These are phyloP conservation scores for Cerceris rybyensis DNA, from an alignment of 2,888 invertebrate genomes.

Conservation along the genomic window DNA sequence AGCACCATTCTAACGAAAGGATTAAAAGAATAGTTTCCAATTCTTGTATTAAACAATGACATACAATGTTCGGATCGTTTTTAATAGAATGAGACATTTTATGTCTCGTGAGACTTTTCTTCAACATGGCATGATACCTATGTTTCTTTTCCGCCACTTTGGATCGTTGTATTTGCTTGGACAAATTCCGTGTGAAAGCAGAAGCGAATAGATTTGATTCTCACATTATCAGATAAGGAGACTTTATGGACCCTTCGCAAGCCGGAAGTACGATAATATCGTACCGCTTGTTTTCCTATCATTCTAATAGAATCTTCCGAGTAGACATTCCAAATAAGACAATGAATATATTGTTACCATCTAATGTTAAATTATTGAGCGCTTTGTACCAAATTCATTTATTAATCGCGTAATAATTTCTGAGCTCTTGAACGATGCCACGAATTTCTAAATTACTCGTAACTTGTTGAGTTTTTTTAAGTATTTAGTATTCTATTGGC, in stretches of 20 bases:
- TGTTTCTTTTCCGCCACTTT: constrained; percentile 12
- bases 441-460: too few species aligned
- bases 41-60: too few species aligned
- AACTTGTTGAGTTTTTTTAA: too few species aligned
- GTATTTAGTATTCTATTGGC: too few species aligned
- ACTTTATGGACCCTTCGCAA: constrained; percentile 18
- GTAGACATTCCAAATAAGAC: neutral
- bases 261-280: constrained; percentile 15
- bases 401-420: neutral
- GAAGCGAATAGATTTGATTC: constrained; percentile 36
- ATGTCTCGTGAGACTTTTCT: neutral
- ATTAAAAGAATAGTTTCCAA: too few species aligned
- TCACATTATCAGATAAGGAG: constrained; percentile 30
- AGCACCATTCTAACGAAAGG: too few species aligned
- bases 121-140: neutral
- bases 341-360: neutral
- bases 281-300: constrained; percentile 16
- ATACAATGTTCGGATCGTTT: too few species aligned
- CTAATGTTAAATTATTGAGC: neutral
- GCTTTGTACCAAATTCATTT: neutral
- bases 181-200: constrained; percentile 39
- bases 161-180: constrained; percentile 11
- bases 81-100: too few species aligned
- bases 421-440: too few species aligned
- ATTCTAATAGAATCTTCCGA: constrained; percentile 19